Evolutionary conservation across 1,140 invertebrate genomes (phyloP).

Genomic region (Philopotamus ludificatus): DNA sequence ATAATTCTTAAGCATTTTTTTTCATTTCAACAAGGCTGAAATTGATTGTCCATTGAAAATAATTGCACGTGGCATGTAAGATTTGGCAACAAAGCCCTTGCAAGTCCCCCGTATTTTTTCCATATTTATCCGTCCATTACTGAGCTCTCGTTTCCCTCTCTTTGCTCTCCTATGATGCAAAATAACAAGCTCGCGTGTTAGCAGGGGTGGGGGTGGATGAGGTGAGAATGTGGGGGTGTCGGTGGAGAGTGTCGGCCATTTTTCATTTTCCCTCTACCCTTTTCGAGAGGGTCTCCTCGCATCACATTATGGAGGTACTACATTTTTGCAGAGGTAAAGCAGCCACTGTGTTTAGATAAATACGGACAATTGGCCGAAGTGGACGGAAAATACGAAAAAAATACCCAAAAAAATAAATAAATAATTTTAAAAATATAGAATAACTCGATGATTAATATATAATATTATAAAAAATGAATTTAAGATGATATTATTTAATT

Average conservation of each 20-base stretch:
- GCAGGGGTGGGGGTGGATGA: background rate
- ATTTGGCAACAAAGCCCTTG: background rate
- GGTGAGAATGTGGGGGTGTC: slow-evolving; percentile 7
- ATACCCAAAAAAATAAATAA: too few relatives aligned
- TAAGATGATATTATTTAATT: too few relatives aligned
- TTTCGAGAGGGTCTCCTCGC: slow-evolving; percentile 12
- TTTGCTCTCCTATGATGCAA: slow-evolving; percentile 26
- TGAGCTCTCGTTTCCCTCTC: slow-evolving; percentile 9
- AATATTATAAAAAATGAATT: too few relatives aligned
- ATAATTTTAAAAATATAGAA: too few relatives aligned
- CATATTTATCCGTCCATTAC: slow-evolving; percentile 36
- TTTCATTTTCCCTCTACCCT: slow-evolving; percentile 38
- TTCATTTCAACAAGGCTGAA: too few relatives aligned
- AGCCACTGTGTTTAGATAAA: slow-evolving; percentile 35
- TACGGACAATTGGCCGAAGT: too few relatives aligned
- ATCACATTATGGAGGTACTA: slow-evolving; percentile 30
- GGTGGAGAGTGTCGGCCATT: slow-evolving; percentile 38
- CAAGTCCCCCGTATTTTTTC: slow-evolving; percentile 33
- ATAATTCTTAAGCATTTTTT: too few relatives aligned
- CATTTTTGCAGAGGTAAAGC: slow-evolving; percentile 35
- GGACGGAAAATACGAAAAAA: too few relatives aligned
- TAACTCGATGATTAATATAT: too few relatives aligned
- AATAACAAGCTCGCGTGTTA: slow-evolving; percentile 29
- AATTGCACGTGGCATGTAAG: too few relatives aligned
- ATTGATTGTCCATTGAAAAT: too few relatives aligned